These are phyloP conservation scores for Sebastes cheni DNA, from an alignment of 2,797 vertebrate species.

Conservation along the genomic window DNA sequence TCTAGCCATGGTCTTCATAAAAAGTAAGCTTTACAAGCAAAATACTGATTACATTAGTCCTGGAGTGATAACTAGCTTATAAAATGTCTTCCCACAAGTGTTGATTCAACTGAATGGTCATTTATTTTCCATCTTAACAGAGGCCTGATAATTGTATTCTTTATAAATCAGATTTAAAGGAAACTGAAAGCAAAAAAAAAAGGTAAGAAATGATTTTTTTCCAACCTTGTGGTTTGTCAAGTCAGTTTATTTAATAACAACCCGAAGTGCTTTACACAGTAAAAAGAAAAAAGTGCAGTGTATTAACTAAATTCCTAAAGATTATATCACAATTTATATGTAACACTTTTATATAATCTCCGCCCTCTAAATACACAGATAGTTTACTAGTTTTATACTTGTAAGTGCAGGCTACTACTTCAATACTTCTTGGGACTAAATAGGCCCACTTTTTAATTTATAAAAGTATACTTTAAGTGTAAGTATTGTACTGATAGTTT, in stretches of 20 bases:
- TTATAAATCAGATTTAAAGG: not conserved
- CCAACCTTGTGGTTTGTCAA: not conserved
- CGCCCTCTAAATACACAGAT: too few species aligned
- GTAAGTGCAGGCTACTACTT: too few species aligned
- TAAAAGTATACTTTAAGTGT: too few species aligned
- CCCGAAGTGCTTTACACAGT: too few species aligned
- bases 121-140: not conserved
- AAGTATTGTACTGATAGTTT: too few species aligned
- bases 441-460: too few species aligned
- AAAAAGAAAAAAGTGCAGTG: too few species aligned
- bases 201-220: not conserved
- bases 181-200: not conserved
- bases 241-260: too few species aligned
- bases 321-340: not conserved
- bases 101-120: not conserved
- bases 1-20: not conserved
- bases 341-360: not conserved
- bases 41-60: not conserved
- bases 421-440: too few species aligned
- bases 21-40: not conserved
- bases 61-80: not conserved
- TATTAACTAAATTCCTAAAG: not conserved
- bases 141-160: not conserved
- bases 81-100: not conserved
- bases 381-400: not conserved